Conservation (phyloP, 1,140 invertebrate species). For the Lepidurus arcticus region DNA sequence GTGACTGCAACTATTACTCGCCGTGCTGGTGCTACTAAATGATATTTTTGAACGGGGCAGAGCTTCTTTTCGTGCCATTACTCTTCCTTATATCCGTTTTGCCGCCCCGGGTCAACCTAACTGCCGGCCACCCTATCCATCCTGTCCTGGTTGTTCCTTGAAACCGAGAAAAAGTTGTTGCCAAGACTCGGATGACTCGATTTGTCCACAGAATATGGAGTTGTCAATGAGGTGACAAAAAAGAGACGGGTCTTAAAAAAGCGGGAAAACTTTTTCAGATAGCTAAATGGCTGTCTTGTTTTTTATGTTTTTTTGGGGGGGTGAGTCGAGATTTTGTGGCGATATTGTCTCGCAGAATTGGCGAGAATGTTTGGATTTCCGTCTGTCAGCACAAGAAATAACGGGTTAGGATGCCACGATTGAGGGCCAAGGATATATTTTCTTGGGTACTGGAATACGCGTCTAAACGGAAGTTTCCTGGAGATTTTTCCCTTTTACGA, state of each 20-base stretch:
- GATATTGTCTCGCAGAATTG: neutral
- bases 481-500: neutral
- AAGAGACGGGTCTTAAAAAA: neutral
- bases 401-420: neutral
- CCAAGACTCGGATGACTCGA: neutral
- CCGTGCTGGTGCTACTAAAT: neutral
- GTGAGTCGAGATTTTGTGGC: neutral
- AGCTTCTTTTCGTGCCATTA: neutral
- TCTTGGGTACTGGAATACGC: neutral
- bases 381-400: neutral
- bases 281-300: neutral
- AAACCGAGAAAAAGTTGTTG: neutral
- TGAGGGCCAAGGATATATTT: neutral
- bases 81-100: neutral
- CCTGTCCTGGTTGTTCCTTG: neutral
- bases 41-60: neutral
- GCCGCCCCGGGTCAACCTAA: no score
- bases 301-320: neutral
- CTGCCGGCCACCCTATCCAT: no score
- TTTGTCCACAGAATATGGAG: neutral
- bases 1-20: neutral
- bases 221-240: slow-evolving; percentile 14
- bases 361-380: neutral
- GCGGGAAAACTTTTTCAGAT: no score
- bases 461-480: neutral